Evolutionary conservation across 2,888 invertebrate species (phyloP).

Genomic region (Eueremaeus valkanovi): DNA sequence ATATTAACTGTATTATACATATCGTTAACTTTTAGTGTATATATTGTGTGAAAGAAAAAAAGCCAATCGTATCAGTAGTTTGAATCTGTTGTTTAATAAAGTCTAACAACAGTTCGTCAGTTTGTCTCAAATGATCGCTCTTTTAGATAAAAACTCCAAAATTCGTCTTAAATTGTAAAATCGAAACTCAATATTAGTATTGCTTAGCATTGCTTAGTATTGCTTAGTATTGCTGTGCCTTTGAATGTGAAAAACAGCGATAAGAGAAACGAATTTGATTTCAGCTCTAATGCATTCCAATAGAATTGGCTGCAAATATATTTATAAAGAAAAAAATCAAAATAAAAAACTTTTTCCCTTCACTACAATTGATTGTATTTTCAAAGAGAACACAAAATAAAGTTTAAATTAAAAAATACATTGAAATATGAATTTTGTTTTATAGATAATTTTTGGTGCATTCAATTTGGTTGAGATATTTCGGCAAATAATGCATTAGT

Average conservation of each 20-base stretch:
- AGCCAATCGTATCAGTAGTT: constrained; percentile 7
- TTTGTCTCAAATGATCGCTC: constrained; percentile 24
- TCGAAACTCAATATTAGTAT: constrained; percentile 17
- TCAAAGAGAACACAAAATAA: too few species aligned
- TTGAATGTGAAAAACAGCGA: constrained; percentile 24
- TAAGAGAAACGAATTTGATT: constrained; percentile 2
- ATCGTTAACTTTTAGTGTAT: neutral
- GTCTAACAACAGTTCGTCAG: constrained; percentile 26
- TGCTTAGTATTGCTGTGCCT: neutral
- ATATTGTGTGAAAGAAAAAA: neutral
- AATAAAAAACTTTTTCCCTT: neutral
- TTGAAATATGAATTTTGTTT: neutral
- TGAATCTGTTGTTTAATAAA: constrained; percentile 23
- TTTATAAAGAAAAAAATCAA: too few species aligned
- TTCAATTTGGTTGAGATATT: neutral
- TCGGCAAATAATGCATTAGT: too few species aligned
- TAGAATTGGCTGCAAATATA: neutral
- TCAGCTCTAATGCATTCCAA: constrained; percentile 12
- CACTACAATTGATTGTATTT: neutral
- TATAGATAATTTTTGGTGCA: neutral
- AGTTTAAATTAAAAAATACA: neutral
- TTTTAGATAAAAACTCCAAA: neutral
- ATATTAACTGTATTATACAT: constrained; percentile 24
- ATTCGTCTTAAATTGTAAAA: constrained; percentile 25
- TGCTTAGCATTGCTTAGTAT: neutral